Evolutionary conservation across 2,113 vertebrate genomes (phyloP).

Genomic region (Tachuris rubrigastra): DNA sequence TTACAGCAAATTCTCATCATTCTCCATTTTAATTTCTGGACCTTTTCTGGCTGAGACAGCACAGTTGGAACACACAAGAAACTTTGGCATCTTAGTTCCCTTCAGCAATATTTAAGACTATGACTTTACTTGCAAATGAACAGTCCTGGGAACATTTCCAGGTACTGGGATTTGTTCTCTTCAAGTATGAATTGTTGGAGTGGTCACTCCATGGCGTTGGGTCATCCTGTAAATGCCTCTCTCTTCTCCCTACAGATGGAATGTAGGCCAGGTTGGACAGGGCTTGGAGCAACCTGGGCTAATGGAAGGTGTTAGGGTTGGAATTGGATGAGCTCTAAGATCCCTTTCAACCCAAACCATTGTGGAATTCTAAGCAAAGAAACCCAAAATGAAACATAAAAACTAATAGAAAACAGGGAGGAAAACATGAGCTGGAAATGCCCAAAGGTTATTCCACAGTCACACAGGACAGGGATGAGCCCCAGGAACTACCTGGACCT

Average conservation of each 20-base stretch:
- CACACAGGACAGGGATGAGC: background rate
- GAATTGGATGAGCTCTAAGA: background rate
- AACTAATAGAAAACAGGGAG: background rate
- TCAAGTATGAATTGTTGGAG: background rate
- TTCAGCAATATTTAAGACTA: background rate
- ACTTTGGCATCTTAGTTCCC: background rate
- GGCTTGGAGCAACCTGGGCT: background rate
- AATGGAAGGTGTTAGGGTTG: background rate
- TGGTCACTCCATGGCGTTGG: background rate
- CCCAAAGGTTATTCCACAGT: background rate
- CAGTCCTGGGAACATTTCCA: background rate
- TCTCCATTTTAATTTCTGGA: background rate
- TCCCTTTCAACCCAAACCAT: background rate
- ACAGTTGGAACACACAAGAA: background rate
- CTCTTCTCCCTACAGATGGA: accelerated
- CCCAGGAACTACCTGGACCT: background rate
- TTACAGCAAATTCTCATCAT: background rate
- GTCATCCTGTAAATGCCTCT: background rate
- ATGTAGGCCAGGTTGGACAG: background rate
- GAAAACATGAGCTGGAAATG: background rate
- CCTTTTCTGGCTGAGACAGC: background rate
- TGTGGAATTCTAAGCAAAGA: background rate
- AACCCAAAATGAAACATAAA: background rate
- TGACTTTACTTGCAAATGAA: background rate
- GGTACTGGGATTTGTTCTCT: background rate